These are phyloP conservation scores for Lophius americanus DNA, from an alignment of 2,797 vertebrate species.

Conservation along the genomic window DNA sequence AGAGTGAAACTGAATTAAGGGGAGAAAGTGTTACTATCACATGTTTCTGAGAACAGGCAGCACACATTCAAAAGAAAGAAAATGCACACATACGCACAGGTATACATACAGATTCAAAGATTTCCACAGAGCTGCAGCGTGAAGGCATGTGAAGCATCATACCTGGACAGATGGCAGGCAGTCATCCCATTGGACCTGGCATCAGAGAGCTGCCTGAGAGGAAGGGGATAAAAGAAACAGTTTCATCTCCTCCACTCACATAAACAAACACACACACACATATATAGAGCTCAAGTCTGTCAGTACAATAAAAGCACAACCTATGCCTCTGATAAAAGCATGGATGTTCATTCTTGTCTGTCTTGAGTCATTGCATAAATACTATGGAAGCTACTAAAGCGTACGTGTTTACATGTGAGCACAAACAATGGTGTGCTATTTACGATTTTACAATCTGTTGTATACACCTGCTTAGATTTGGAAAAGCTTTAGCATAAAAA, in stretches of 20 bases:
- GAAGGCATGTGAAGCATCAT: conserved; percentile 53
- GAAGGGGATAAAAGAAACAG: conserved; percentile 65
- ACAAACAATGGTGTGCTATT: neutral
- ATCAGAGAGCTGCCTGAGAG: conserved; percentile 66
- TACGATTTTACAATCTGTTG: neutral
- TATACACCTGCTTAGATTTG: conserved; percentile 11
- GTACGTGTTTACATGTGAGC: conserved; percentile 4
- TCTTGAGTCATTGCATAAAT: conserved; percentile 33
- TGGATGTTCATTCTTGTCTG: conserved; percentile 29
- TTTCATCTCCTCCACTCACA: conserved; percentile 52
- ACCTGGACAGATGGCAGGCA: conserved; percentile 82
- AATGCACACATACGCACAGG: conserved; percentile 8
- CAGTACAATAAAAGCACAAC: conserved; percentile 26
- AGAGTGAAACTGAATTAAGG: too few relatives aligned
- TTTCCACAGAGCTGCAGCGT: conserved; percentile 46
- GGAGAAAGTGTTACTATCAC: conserved; percentile 6
- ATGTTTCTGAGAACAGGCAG: conserved; percentile 28
- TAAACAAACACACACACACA: conserved; percentile 22
- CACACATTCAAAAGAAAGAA: neutral
- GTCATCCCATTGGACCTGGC: conserved; percentile 71
- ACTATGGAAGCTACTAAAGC: conserved; percentile 3
- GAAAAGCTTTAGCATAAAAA: neutral
- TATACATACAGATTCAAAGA: conserved; percentile 13
- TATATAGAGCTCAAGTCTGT: conserved; percentile 15
- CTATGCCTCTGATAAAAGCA: conserved; percentile 22